A percentile compares a stretch with the other conserved stretches of the same genome.
Conservation (phyloP, 2,113 vertebrate genomes). For the Chionomys nivalis region DNA sequence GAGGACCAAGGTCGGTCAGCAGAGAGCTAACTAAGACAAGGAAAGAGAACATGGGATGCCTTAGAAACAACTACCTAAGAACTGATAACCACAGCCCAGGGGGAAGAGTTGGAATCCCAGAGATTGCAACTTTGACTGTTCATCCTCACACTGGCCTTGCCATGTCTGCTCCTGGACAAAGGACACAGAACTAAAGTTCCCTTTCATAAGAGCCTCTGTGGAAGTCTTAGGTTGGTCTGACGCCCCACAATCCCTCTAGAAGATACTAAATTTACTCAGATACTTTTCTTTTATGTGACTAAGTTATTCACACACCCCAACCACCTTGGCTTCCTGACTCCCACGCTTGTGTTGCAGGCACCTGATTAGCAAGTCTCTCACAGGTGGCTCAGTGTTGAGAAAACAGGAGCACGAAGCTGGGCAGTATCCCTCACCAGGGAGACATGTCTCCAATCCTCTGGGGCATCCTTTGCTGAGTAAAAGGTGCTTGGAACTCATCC, state of each 20-base stretch:
- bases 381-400: slow-evolving; percentile 42
- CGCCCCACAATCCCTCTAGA: neutral
- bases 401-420: slow-evolving; percentile 32
- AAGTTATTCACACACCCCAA: neutral
- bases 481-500: slow-evolving; percentile 59
- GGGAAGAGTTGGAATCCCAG: neutral
- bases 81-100: neutral
- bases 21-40: neutral
- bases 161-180: neutral
- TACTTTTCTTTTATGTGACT: slow-evolving; percentile 10
- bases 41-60: neutral
- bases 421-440: slow-evolving; percentile 59
- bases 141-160: neutral
- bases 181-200: neutral
- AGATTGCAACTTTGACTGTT: neutral
- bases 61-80: neutral
- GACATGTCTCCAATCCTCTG: slow-evolving; percentile 67
- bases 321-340: neutral
- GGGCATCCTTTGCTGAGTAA: slow-evolving; percentile 62
- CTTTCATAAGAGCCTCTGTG: neutral
- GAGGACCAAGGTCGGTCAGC: neutral
- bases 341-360: slow-evolving; percentile 49
- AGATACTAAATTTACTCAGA: slow-evolving; percentile 47
- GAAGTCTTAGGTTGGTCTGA: neutral
- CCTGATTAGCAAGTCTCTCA: neutral